Evolutionary conservation across 1,140 invertebrate genomes (phyloP).

Genomic region (Monomorium pharaonis): DNA sequence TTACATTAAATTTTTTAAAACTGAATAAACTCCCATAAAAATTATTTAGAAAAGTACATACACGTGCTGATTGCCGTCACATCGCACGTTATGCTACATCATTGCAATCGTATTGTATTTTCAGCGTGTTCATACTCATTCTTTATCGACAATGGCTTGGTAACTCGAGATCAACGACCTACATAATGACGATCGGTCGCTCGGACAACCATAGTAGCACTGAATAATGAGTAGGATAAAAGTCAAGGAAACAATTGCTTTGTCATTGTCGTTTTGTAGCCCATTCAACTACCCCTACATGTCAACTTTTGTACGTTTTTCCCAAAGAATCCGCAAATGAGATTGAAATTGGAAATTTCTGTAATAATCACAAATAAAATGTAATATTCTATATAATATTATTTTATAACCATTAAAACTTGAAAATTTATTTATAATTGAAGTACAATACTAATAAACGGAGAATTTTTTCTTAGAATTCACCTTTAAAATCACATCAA

Average conservation of each 20-base stretch:
- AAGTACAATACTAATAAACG: no score
- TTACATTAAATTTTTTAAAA: no score
- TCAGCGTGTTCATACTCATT: conserved; percentile 49
- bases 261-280: conserved; percentile 66
- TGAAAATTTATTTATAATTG: neutral
- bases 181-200: conserved; percentile 76
- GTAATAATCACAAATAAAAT: conserved; percentile 41
- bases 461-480: no score
- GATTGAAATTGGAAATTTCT: conserved; percentile 46
- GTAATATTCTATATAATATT: neutral
- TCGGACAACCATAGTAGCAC: conserved; percentile 74
- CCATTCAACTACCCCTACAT: conserved; percentile 64
- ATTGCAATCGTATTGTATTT: conserved; percentile 65
- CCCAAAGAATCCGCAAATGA: conserved; percentile 30
- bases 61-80: conserved; percentile 51
- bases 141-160: conserved; percentile 57
- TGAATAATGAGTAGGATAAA: conserved; percentile 76
- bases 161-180: conserved; percentile 74
- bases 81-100: conserved; percentile 32
- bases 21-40: neutral
- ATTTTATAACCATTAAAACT: neutral
- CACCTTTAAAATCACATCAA: no score
- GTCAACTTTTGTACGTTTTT: conserved; percentile 50
- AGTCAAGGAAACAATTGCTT: conserved; percentile 77
- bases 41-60: conserved; percentile 26